Base-by-base conservation (phyloP, 2,113 vertebrate species). In the Phylloscopus whistleri region DNA sequence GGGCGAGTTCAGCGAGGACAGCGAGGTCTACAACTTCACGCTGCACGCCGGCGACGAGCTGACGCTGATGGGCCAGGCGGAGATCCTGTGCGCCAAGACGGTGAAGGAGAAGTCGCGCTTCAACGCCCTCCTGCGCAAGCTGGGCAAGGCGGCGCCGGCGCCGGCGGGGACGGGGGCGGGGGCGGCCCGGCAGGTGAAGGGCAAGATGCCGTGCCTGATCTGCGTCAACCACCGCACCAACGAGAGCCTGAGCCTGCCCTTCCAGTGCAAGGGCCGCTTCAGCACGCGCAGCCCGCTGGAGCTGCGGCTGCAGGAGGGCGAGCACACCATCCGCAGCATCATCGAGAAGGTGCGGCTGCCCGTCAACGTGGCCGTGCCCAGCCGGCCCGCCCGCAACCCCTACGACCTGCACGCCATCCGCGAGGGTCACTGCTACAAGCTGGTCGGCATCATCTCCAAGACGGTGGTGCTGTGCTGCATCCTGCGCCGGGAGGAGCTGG, bases 151-250 rank as follows among this genome's bases (percentile, higher is more conserved):
- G 19, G 96, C 23, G 41, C 94, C 56, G n/a, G 88, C 39, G 18
- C 63, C 41, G 27, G 80, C 60, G 21, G 37, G 37, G n/a, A 86
- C 39, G 18, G n/a, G n/a, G n/a, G 67, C 41, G 27, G 80, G 60
- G 21, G 44, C 82, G 79, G 41, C 12, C 12, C 39, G 97, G 95
- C 97, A 97, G 81, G 63, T 88, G 87, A 97, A 98, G 96, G 99
- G 99, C 97, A 99, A 99, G 98, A 99, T 99, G 97, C 99, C 99
- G 30, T 99, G 99, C 43, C 97, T 99, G 94, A 99, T 99, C 97
- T 99, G 99, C 92, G 98, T 99, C 99, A 99, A 99, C 98, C 99
- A 99, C 94, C 99, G 99, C 95, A 99, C 99, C 98, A 99, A 99
- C 58, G 99, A 99, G 98, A 99, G 99, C 92, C 97, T 99, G 92